Percentiles rank a stretch among this genome's conserved stretches.
Conservation (phyloP, 2,888 invertebrate genomes). For the Parnassius orleans region DNA sequence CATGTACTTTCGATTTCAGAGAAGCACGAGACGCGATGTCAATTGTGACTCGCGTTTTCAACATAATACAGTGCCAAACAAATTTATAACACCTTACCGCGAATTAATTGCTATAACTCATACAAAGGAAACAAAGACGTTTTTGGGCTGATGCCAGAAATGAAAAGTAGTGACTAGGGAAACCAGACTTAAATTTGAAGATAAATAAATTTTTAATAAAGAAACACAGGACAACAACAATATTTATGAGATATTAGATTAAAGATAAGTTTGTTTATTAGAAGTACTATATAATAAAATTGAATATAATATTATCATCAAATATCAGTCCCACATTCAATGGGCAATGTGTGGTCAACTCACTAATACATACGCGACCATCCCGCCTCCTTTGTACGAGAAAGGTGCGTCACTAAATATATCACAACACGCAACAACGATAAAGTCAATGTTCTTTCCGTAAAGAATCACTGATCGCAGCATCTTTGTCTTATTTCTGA, state of each 20-base stretch:
- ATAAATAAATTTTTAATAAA: constrained; percentile 2
- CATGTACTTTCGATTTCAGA: constrained; percentile 15
- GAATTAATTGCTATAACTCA: constrained; percentile 51
- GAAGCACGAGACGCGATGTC: constrained; percentile 10
- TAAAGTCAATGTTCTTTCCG: constrained; percentile 45
- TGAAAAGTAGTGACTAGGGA: constrained; percentile 29
- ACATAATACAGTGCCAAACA: constrained; percentile 23
- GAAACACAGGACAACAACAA: not conserved
- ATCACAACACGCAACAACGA: constrained; percentile 39
- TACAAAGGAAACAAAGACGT: constrained; percentile 62
- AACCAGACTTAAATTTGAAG: constrained; percentile 17
- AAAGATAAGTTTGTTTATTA: too few species aligned
- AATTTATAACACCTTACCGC: constrained; percentile 27
- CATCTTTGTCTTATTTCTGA: constrained; percentile 31
- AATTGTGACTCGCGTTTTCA: constrained; percentile 6
- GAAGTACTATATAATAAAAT: too few species aligned
- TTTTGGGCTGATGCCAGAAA: constrained; percentile 57
- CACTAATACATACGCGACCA: constrained; percentile 37
- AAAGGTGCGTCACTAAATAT: constrained; percentile 45
- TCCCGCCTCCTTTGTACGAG: constrained; percentile 62
- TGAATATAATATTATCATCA: too few species aligned
- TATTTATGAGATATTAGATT: too few species aligned
- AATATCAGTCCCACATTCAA: not conserved
- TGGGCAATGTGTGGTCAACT: constrained; percentile 17
- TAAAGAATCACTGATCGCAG: constrained; percentile 28